Evolutionary conservation across 2,113 vertebrate species (phyloP), one percentile per base, ranked within the genome.

Genomic region (Bagarius yarrelli): DNA sequence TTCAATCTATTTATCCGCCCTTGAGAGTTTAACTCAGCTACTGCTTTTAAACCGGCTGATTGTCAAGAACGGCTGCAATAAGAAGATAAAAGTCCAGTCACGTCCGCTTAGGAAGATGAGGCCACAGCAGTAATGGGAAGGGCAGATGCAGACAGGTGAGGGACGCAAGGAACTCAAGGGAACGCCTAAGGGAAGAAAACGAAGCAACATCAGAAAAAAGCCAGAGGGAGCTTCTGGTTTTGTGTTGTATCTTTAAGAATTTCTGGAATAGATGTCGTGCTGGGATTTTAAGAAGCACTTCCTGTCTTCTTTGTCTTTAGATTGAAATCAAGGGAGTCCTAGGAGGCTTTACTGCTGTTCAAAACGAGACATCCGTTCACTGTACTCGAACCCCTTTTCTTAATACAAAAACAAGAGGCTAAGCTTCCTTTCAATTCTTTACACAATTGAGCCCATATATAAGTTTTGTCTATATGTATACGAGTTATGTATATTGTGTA

Each of bases 81-180:
- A 21, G 44, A 44, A 86, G 85, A 86, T 86, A 86, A 86, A 86
- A 81, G 79, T 16, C 40, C 78, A 66, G 80, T 53, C 23, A 36
- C 71, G 16, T 75, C 74, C 9, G 9, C 53, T 19, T 61, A 13
- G 67, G 80, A 79, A 74, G 79, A 79, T 59, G 23, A 78, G 59
- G 47, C 53, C 40, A 34, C n/a, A 40, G 56, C 79, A 36, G 40
- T 75, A 86, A 81, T 75, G 61, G 61, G 78, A 76, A 77, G 77
- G 79, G 73, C 77, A 80, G 80, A 27, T 16, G 0, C 76, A 69
- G 79, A 78, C 76, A 82, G 81, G 81, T 83, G 81, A 76, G 52
- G 25, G 70, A 69, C 60, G 55, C 30, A 30, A 60, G 44, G 78
- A 44, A 53, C 16, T 44, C 44, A 53, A 30, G 55, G 32, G 70